Conservation (phyloP, 2,113 vertebrate species). For the Pelmatolapia mariae region DNA sequence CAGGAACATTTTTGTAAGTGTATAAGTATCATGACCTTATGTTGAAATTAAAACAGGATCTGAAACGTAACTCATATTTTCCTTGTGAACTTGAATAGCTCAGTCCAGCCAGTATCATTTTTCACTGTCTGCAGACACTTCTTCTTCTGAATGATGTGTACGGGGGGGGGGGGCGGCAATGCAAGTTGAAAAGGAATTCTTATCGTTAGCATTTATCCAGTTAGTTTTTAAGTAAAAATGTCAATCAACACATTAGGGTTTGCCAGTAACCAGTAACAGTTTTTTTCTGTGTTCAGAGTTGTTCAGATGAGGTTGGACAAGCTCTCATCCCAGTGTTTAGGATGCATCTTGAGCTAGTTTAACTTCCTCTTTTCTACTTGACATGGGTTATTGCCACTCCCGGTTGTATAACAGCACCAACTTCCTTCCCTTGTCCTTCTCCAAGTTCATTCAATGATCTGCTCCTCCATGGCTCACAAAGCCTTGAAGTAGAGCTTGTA, state of each 20-base stretch:
- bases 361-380: slow-evolving; percentile 34
- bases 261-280: not conserved
- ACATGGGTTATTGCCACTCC: not conserved
- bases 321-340: not conserved
- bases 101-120: not conserved
- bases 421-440: slow-evolving; percentile 3
- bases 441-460: not conserved
- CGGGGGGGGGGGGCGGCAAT: not conserved
- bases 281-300: not conserved
- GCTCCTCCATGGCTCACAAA: not conserved
- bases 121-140: not conserved
- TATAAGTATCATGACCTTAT: not conserved
- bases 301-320: not conserved
- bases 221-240: not conserved
- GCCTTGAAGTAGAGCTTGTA: not conserved
- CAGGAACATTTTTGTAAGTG: not conserved
- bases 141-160: not conserved
- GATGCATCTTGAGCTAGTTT: slow-evolving; percentile 2
- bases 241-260: not conserved
- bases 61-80: not conserved
- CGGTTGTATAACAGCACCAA: not conserved
- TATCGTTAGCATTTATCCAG: fast-evolving
- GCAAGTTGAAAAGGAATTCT: not conserved
- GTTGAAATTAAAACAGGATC: not conserved
- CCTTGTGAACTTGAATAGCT: not conserved